Evolutionary conservation across 2,797 vertebrate genomes (phyloP), one percentile per base, ranked within the genome.

Genomic region (Tiaroga cobitis): DNA sequence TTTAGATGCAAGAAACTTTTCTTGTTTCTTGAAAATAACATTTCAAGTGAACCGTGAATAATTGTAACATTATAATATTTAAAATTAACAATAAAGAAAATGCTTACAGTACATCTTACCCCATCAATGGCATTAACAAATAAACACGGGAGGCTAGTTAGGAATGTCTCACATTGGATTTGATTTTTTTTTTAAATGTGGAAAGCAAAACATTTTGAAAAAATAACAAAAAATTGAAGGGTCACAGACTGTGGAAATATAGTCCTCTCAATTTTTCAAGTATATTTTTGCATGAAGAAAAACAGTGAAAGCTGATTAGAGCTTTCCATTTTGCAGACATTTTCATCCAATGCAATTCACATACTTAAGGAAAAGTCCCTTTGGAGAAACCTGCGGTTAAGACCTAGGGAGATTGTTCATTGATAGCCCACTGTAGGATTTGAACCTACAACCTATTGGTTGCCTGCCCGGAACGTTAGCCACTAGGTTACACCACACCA

Each of bases 371-470:
- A 75, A 75, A 3, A 34, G 43, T 68, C 21, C 43, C 21, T 32
- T 24, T 68, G 63, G 43, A 68, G 13, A 49, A 80, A 51, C 63
- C 78, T 51, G 7, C 4, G 5, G 51, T 73, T 43, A 61, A 43
- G 18, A 21, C 3, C n/a, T 18, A 43, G 7, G 39, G 9, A 32
- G n/a, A 46, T 59, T 8, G 11, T 43, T 32, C 18, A 79, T 43
- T 26, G n/a, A 29, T 29, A 29, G 16, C 37, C 18, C n/a, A 18
- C 29, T 43, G 3, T 18, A 7, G 39, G 15, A 61, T 46, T 63
- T 43, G 19, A 81, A 72, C 37, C 34, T 21, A 51, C n/a, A 41
- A 49, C 80, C n/a, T 73, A 34, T 74, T 73, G 54, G n/a, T 63
- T 63, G 19, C 41, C 26, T 63, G 51, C 21, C 69, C 69, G 63